These are phyloP conservation scores for Sminthurides bifidus DNA, from an alignment of 1,140 invertebrate species.

Conservation along the genomic window DNA sequence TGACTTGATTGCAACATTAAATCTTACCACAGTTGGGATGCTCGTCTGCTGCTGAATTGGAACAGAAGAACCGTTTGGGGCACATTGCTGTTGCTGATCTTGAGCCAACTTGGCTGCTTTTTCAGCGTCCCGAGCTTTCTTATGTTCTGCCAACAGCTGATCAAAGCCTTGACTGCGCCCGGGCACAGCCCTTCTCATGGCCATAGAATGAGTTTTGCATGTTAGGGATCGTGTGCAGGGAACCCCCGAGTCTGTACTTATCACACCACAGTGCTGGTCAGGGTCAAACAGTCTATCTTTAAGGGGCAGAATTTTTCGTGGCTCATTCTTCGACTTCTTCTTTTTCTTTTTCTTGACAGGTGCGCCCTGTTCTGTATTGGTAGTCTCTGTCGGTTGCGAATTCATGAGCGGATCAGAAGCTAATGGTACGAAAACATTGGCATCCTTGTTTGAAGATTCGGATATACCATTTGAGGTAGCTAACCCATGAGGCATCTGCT, in stretches of 20 bases:
- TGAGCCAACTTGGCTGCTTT: slow-evolving; percentile 2
- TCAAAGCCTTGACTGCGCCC: slow-evolving; percentile 67
- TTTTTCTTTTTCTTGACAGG: slow-evolving; percentile 22
- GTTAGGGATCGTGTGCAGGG: slow-evolving; percentile 69
- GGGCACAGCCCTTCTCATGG: slow-evolving; percentile 55
- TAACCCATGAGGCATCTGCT: too few relatives aligned
- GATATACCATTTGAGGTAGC: too few relatives aligned
- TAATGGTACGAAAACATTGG: too few relatives aligned
- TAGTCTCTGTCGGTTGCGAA: too few relatives aligned
- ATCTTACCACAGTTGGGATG: too few relatives aligned
- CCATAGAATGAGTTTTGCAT: slow-evolving; percentile 69
- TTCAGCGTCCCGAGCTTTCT: slow-evolving; percentile 46
- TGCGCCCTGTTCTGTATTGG: too few relatives aligned
- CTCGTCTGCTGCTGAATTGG: too few relatives aligned
- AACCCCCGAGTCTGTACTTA: slow-evolving; percentile 49
- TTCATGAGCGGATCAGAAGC: too few relatives aligned
- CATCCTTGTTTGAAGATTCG: too few relatives aligned
- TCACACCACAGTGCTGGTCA: slow-evolving; percentile 68
- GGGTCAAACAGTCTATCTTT: slow-evolving; percentile 64
- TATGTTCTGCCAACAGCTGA: slow-evolving; percentile 60
- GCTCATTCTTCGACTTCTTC: slow-evolving; percentile 16
- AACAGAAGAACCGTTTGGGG: too few relatives aligned
- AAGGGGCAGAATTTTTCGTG: slow-evolving; percentile 38
- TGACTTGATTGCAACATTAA: too few relatives aligned
- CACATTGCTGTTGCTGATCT: too few relatives aligned